phyloP scores from a whole-genome alignment of 1,140 invertebrate species.

The Trissolcus basalis region DNA sequence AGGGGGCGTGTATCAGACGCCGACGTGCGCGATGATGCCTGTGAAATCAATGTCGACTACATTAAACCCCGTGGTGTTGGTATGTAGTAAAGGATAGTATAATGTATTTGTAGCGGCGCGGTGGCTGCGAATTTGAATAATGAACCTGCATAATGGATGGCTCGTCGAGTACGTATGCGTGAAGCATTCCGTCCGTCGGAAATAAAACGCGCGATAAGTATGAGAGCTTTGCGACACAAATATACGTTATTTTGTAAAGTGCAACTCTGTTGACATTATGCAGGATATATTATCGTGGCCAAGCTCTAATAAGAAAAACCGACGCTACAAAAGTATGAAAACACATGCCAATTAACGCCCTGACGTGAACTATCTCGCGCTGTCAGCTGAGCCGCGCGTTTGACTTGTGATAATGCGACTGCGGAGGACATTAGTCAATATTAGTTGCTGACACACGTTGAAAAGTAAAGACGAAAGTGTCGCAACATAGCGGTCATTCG shows the following conservation, averaged over 20 bases:
- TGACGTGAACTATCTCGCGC: conserved; percentile 18
- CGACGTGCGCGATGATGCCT: conserved; percentile 31
- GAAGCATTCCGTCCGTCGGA: conserved; percentile 53
- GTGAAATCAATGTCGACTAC: conserved; percentile 53
- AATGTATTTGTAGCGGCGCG: conserved; percentile 65
- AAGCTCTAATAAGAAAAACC: conserved; percentile 42
- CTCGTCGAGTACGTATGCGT: conserved; percentile 59
- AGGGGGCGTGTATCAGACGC: conserved; percentile 20
- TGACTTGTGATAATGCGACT: conserved; percentile 17
- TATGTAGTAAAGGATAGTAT: conserved; percentile 52
- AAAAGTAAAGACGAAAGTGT: conserved; percentile 22
- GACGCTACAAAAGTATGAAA: conserved; percentile 34
- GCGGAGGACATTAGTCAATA: conserved; percentile 37
- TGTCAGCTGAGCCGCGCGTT: conserved; percentile 1
- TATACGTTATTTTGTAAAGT: conserved; percentile 59
- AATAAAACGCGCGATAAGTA: conserved; percentile 61
- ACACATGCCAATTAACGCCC: conserved; percentile 49
- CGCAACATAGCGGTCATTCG: not conserved
- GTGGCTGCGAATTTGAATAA: conserved; percentile 67
- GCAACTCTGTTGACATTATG: conserved; percentile 53
- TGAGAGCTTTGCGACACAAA: conserved; percentile 48
- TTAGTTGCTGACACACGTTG: conserved; percentile 31
- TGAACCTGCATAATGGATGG: conserved; percentile 65
- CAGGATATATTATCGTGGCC: conserved; percentile 49
- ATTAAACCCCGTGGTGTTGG: conserved; percentile 53